Base-by-base conservation (phyloP, 2,888 invertebrate species). In the Lepas anatifera region DNA sequence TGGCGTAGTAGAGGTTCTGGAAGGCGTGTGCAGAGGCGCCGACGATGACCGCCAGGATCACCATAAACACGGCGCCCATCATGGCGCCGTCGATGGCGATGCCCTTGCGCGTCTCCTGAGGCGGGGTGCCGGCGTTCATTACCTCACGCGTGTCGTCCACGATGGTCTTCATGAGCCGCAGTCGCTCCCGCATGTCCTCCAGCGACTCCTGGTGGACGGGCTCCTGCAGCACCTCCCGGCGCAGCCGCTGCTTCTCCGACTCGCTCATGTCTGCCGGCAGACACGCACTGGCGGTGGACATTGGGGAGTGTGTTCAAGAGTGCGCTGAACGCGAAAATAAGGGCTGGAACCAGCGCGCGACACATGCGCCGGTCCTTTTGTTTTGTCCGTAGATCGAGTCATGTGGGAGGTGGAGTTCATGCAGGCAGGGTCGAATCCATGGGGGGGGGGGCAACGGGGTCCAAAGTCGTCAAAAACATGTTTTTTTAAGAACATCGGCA, bases 1-100 rank as follows among this genome's bases (percentile, higher is more conserved):
- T 71, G 72, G 41, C 72, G 74, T 18, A 73, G 74, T 71, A 71
- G 39, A 71, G 70, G 52, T 71, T 71, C 52, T 71, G 69, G 69
- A 70, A 71, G 29, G 71, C 71, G 64, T 70, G 68, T 27, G 52
- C 69, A 10, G 69, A 63, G 13, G 71, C 71, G 7, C 69, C 70
- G 10, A 71, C 50, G 35, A 71, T 70, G 63, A 71, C 70, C 16
- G 64, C 70, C 43, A 71, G 50, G 27, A 69, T 70, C 4, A 70
- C 67, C n/a, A 68, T 52, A 41, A 71, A 67, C 46, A 71, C 68
- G 66, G 66, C 43, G 32, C 71, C 71, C 71, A 71, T 71, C 37
- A 70, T 68, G 32, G 66, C 66, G 25, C 66, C 66, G 39, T 66
- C 66, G 25, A 66, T 25, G 66, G 39, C 66, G 39, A 66, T 13